phyloP scores from a whole-genome alignment of 2,113 vertebrate species.

The Phalacrocorax aristotelis region DNA sequence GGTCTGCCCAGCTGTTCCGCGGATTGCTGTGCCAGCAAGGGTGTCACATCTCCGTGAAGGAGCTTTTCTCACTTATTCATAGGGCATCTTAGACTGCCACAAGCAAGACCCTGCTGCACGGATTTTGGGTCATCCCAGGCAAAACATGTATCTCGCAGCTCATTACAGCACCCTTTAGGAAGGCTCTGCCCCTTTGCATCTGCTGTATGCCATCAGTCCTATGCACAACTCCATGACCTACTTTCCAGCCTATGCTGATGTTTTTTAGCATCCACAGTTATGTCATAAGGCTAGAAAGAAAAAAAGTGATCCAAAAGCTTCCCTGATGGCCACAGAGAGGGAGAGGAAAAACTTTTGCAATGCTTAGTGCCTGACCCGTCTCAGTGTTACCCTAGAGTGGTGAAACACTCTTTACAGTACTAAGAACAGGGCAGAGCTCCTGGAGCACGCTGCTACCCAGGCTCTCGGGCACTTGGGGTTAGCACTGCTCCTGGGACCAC shows the following conservation, averaged over 20 bases:
- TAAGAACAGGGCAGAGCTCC: neutral
- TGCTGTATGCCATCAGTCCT: neutral
- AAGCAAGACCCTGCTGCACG: neutral
- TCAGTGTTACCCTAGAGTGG: neutral
- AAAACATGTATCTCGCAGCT: neutral
- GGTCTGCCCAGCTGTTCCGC: neutral
- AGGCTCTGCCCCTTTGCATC: neutral
- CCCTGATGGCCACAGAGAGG: neutral
- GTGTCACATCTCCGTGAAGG: neutral
- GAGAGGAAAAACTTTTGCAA: neutral
- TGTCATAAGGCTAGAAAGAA: neutral
- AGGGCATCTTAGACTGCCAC: neutral
- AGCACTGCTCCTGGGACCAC: neutral
- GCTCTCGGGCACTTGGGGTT: too few relatives aligned
- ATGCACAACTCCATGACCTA: neutral
- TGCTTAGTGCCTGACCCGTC: neutral
- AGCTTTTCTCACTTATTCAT: neutral
- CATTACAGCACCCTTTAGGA: neutral
- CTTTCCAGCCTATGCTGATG: neutral
- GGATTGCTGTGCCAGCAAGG: neutral
- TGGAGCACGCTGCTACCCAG: fast-evolving
- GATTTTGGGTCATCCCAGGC: neutral
- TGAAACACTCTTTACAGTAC: neutral
- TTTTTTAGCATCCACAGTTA: neutral
- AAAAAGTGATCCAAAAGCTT: neutral